Conservation (phyloP, 1,140 invertebrate species). For the Papilio helenus region DNA sequence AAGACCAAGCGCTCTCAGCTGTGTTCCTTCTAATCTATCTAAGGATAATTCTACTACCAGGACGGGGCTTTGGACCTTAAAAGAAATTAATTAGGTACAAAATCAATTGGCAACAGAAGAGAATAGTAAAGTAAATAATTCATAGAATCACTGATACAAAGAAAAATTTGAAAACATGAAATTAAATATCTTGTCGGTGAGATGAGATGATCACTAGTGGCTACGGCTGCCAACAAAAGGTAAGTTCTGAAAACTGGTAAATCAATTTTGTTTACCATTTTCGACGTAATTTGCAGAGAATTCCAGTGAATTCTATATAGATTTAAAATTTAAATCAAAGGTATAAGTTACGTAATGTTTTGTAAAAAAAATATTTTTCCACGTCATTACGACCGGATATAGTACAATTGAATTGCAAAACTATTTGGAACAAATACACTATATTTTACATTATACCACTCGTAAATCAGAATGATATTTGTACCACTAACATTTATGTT, state of each 20-base stretch:
- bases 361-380: background rate
- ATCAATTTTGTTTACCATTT: background rate
- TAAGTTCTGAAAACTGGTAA: background rate
- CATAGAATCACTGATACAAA: too few relatives aligned
- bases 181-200: background rate
- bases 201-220: background rate
- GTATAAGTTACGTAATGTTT: background rate
- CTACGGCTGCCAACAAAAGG: too few relatives aligned
- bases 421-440: background rate
- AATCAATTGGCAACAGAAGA: background rate
- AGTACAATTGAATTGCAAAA: constrained; percentile 20
- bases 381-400: background rate
- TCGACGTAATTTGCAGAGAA: background rate
- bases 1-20: constrained; percentile 90
- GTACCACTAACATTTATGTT: too few relatives aligned
- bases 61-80: constrained; percentile 88
- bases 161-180: background rate
- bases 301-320: background rate
- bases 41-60: constrained; percentile 91
- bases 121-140: too few relatives aligned
- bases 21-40: constrained; percentile 89
- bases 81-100: constrained; percentile 60
- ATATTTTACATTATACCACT: background rate
- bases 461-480: background rate
- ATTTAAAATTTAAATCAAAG: constrained; percentile 3